Percentiles rank a stretch among this genome's conserved stretches.
phyloP scores from a whole-genome alignment of 2,797 vertebrate genomes.

The Poecilia gillii region DNA sequence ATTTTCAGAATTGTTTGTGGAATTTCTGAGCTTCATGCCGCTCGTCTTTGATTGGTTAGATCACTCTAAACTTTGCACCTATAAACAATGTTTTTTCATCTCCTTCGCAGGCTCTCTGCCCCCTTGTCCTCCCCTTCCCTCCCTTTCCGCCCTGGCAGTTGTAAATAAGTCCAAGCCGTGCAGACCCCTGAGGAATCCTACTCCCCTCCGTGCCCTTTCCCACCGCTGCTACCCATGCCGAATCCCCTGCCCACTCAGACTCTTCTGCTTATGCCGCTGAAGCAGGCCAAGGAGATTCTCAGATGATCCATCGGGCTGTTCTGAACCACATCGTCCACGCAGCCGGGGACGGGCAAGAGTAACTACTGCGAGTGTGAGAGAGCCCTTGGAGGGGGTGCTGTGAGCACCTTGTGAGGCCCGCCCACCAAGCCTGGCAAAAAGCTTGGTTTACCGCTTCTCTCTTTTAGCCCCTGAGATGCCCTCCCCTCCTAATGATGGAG shows the following conservation, averaged over 20 bases:
- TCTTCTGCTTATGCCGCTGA: slow-evolving; percentile 53
- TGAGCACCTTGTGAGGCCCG: slow-evolving; percentile 55
- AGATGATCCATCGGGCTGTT: slow-evolving; percentile 73
- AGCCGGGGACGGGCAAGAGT: slow-evolving; percentile 63
- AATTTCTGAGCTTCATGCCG: slow-evolving; percentile 35
- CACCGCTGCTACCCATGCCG: slow-evolving; percentile 23
- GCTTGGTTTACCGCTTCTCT: slow-evolving; percentile 66
- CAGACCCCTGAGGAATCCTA: slow-evolving; percentile 54
- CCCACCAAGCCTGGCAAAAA: slow-evolving; percentile 72
- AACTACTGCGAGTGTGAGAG: slow-evolving; percentile 58
- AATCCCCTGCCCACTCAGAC: slow-evolving; percentile 14
- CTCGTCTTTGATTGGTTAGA: slow-evolving; percentile 9
- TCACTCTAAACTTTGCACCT: slow-evolving; percentile 20
- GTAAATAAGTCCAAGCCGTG: slow-evolving; percentile 66
- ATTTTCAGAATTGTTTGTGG: slow-evolving; percentile 32
- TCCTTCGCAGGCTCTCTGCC: slow-evolving; percentile 64
- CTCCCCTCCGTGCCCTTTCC: slow-evolving; percentile 28
- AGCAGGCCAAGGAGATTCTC: slow-evolving; percentile 61
- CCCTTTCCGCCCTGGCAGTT: slow-evolving; percentile 54
- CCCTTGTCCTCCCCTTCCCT: slow-evolving; percentile 31
- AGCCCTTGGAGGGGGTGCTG: slow-evolving; percentile 56
- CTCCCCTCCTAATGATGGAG: slow-evolving; percentile 93
- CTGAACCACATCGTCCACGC: slow-evolving; percentile 55
- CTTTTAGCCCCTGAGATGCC: slow-evolving; percentile 87
- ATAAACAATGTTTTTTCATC: slow-evolving; percentile 53